These are phyloP conservation scores for Ridgeia piscesae DNA, from an alignment of 1,140 invertebrate genomes.

Conservation along the genomic window DNA sequence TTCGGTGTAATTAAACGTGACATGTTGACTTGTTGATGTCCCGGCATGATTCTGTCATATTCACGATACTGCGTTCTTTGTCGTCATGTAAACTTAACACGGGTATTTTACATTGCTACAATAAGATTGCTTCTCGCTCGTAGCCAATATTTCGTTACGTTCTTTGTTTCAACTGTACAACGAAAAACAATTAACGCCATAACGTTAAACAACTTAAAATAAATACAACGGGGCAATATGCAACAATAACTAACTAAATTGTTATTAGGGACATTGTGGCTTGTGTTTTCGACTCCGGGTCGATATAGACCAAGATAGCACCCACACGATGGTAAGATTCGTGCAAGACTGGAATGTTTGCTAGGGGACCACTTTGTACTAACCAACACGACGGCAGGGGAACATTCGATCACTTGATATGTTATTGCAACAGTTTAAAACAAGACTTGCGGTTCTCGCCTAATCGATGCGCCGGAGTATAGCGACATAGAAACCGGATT, in stretches of 20 bases:
- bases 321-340: background rate
- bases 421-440: background rate
- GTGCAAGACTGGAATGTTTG: background rate
- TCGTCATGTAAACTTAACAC: background rate
- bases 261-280: background rate
- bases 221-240: background rate
- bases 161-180: background rate
- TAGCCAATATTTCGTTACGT: background rate
- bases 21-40: background rate
- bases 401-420: background rate
- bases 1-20: background rate
- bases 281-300: background rate
- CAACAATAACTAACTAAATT: background rate
- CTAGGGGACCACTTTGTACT: background rate
- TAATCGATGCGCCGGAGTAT: background rate
- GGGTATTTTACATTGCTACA: background rate
- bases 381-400: background rate
- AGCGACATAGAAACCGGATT: background rate
- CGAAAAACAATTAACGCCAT: background rate
- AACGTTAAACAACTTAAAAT: background rate
- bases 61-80: background rate
- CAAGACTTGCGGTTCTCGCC: background rate
- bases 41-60: background rate
- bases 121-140: background rate
- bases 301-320: background rate